These are phyloP conservation scores for Watsonalla cultraria DNA, from an alignment of 2,888 invertebrate species.

Conservation along the genomic window DNA sequence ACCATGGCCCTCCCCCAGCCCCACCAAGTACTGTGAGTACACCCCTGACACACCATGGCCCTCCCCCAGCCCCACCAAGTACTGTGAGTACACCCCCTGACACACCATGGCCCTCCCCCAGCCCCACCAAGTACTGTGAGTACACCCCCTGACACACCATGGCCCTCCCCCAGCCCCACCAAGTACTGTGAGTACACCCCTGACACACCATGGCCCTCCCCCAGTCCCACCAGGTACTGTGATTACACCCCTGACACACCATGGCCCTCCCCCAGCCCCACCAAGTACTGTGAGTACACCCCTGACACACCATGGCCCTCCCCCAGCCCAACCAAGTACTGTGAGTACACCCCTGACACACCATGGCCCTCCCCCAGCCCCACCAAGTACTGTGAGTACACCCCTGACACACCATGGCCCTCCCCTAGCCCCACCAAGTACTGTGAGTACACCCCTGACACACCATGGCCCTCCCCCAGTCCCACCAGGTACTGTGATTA, in stretches of 20 bases:
- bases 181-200: no score
- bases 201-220: no score
- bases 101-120: no score
- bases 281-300: slow-evolving; percentile 76
- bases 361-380: slow-evolving; percentile 1
- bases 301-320: background rate
- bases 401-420: background rate
- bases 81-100: background rate
- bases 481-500: slow-evolving; percentile 82
- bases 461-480: slow-evolving; percentile 89
- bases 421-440: slow-evolving; percentile 89
- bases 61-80: background rate
- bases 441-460: slow-evolving; percentile 88
- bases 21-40: no score
- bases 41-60: background rate
- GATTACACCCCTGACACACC: slow-evolving; percentile 89
- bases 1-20: no score
- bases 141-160: no score
- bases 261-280: slow-evolving; percentile 91
- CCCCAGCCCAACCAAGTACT: slow-evolving; percentile 16
- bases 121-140: no score
- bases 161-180: no score
- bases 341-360: slow-evolving; percentile 10
- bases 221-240: slow-evolving; percentile 92
- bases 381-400: background rate